Evolutionary conservation across 37 sponge, comb jelly and placozoan species (phyloP).

Genomic region (Spongilla lacustris): DNA sequence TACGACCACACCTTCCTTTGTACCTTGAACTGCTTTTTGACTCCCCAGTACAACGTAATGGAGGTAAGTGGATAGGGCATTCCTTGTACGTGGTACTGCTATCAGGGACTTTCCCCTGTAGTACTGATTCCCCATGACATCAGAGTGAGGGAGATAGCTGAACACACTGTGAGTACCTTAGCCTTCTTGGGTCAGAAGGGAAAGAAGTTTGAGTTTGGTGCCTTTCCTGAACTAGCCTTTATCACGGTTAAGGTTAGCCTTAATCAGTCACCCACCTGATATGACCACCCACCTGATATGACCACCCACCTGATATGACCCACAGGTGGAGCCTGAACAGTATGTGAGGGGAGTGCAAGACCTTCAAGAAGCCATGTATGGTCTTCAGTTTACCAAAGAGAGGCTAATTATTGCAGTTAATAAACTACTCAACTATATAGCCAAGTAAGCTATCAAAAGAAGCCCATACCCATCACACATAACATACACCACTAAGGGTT

Average conservation of each 20-base stretch:
- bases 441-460: slow-evolving; percentile 38
- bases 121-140: slow-evolving; percentile 70
- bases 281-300: too few relatives aligned
- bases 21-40: slow-evolving; percentile 78
- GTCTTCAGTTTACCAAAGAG: slow-evolving; percentile 62
- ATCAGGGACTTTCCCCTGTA: slow-evolving; percentile 6
- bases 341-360: slow-evolving; percentile 73
- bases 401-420: slow-evolving; percentile 63
- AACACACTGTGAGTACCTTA: slow-evolving; percentile 47
- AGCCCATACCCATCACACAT: too few relatives aligned
- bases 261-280: too few relatives aligned
- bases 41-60: slow-evolving; percentile 78
- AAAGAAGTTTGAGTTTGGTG: slow-evolving; percentile 26
- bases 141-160: slow-evolving; percentile 66
- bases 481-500: slow-evolving; percentile 26
- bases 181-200: slow-evolving; percentile 51
- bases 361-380: slow-evolving; percentile 71
- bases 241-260: slow-evolving; percentile 65
- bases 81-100: too few relatives aligned
- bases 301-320: neutral
- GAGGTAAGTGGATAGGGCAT: too few relatives aligned
- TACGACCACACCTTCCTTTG: slow-evolving; percentile 62
- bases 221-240: slow-evolving; percentile 48
- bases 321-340: slow-evolving; percentile 72
- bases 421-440: slow-evolving; percentile 79